Conservation (phyloP, 1,140 invertebrate genomes). For the Bombus ignitus region DNA sequence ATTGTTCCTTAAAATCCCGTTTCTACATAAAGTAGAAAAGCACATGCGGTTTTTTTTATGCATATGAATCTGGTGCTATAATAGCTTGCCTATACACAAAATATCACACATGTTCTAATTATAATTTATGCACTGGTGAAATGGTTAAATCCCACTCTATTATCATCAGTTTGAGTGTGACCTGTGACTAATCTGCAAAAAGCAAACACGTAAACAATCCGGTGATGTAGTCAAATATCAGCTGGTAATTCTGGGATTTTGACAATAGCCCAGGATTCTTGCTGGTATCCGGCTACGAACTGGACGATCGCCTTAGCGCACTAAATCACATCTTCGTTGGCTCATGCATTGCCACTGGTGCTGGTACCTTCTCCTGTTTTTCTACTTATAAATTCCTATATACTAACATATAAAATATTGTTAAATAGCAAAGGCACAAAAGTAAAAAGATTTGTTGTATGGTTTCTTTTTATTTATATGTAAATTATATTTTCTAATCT, state of each 20-base stretch:
- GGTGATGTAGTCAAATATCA: conserved; percentile 93
- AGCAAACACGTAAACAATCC: conserved; percentile 72
- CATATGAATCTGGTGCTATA: not conserved
- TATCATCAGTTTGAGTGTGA: conserved; percentile 72
- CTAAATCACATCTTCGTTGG: conserved; percentile 76
- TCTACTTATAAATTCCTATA: conserved; percentile 59
- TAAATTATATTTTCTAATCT: not conserved
- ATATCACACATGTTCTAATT: conserved; percentile 23
- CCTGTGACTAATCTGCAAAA: conserved; percentile 79
- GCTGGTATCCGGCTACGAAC: conserved; percentile 89
- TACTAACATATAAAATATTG: conserved; percentile 1
- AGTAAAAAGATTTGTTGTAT: not conserved
- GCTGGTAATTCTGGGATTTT: conserved; percentile 96
- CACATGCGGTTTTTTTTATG: conserved; percentile 16
- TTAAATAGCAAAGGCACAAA: not conserved
- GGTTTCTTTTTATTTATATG: not conserved
- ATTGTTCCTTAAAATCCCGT: not conserved
- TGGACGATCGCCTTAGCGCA: conserved; percentile 82
- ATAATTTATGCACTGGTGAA: conserved; percentile 57
- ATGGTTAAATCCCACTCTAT: conserved; percentile 57
- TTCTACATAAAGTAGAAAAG: not conserved
- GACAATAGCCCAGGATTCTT: conserved; percentile 88
- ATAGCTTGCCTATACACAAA: conserved; percentile 32
- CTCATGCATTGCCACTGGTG: conserved; percentile 79
- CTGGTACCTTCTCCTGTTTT: conserved; percentile 70